Base-by-base conservation (phyloP, 30 jellyfish, hydroid and myxozoan species). In the Aurelia aurita complex sp. Pacific region DNA sequence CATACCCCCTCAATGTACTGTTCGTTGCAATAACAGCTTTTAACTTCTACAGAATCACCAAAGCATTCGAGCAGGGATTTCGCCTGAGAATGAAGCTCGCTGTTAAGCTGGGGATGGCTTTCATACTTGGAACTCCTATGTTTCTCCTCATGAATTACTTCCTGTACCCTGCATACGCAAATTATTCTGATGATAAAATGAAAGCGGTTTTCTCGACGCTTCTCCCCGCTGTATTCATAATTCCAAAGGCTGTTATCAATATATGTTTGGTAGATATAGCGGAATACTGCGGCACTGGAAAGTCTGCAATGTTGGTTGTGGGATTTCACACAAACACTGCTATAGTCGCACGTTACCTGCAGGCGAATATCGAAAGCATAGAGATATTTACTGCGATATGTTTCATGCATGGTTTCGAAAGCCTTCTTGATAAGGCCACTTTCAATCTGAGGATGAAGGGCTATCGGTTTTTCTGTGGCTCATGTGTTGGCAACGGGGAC, bases 121-220 rank as follows among this genome's bases (percentile, higher is more conserved):
- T 73, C 53, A 3, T 84, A 10, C 19, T 84, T 64, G 93, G 93
- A 4, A 73, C 82, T 13, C 87, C 87, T 3, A 64, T 84, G 87
- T 74, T 84, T 67, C 10, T 84, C n/a, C 14, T 74, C 61, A 84
- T 84, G 93, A 84, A 74, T 52, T 84, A 84, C 73, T 38, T 82
- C 10, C 73, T 82, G 15, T 62, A 69, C 19, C 91, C 91, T 14
- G 80, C 50, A 29, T 82, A 82, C 51, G 77, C 79, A 63, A 82
- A 60, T 40, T 29, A 61, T 52, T 74, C 77, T 9, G 65, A 81
- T 10, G 93, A 84, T 52, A 61, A 60, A 7, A 46, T 74, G 18
- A 84, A 84, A 36, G 93, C 87, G 4, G 71, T 84, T 50, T 84
- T 84, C 35, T 73, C 93, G 33, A 67, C 72, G 10, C 61, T 73